Evolutionary conservation across 2,113 vertebrate species (phyloP).

Genomic region (Centropus bengalensis): DNA sequence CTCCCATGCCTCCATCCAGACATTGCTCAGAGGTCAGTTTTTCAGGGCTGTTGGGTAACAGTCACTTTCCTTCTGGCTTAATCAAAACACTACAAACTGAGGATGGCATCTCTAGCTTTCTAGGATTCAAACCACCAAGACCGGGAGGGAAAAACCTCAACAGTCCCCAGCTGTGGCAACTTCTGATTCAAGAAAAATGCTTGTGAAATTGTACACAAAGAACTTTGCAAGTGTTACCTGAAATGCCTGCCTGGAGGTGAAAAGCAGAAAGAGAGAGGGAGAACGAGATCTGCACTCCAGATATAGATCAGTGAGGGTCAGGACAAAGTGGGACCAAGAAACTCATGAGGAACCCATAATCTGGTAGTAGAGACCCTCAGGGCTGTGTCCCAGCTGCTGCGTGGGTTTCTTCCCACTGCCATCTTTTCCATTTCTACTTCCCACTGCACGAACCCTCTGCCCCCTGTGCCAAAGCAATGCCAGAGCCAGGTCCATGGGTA

Average conservation of each 20-base stretch:
- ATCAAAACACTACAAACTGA: not conserved
- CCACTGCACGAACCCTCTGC: not conserved
- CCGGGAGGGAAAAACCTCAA: not conserved
- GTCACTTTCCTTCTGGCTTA: not conserved
- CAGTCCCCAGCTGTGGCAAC: not conserved
- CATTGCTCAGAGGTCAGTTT: not conserved
- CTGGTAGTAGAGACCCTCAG: not conserved
- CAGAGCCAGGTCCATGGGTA: not conserved
- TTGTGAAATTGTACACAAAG: not conserved
- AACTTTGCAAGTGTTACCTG: not conserved
- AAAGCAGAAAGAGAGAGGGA: not conserved
- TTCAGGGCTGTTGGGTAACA: not conserved
- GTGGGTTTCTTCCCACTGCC: accelerated
- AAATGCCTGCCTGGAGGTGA: not conserved
- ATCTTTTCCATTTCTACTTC: not conserved
- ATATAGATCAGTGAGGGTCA: not conserved
- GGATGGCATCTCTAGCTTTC: not conserved
- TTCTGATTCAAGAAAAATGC: not conserved
- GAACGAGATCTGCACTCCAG: not conserved
- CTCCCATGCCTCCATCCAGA: not conserved
- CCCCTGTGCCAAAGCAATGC: accelerated
- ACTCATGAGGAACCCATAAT: not conserved
- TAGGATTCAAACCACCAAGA: not conserved
- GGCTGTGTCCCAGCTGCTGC: not conserved
- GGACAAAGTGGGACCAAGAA: not conserved